A percentile compares a stretch with the other conserved stretches of the same genome.
Conservation (phyloP, 2,797 vertebrate genomes). For the Enteromius fasciolatus region DNA sequence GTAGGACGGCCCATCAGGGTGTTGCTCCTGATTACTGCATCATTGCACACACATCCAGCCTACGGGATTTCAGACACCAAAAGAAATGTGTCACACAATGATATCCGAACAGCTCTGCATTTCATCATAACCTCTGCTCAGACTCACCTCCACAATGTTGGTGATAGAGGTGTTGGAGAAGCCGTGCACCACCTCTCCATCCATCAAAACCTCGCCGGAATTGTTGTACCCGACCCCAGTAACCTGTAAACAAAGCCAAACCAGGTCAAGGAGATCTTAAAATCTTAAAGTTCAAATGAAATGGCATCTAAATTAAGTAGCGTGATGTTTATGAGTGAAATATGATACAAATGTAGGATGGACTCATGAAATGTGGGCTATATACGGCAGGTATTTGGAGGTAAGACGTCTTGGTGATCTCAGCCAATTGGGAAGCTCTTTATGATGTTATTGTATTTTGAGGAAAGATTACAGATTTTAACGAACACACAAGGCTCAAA, state of each 20-base stretch:
- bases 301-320: background rate
- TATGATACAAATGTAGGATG: background rate
- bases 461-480: background rate
- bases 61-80: slow-evolving; percentile 44
- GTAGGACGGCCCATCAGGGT: slow-evolving; percentile 93
- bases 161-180: slow-evolving; percentile 88
- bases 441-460: background rate
- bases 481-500: background rate
- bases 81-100: background rate
- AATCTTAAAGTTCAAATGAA: background rate
- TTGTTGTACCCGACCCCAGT: slow-evolving; percentile 95
- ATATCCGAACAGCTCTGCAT: background rate
- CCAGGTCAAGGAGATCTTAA: background rate
- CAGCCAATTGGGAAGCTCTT: background rate
- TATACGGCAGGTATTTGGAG: background rate
- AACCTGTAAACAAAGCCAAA: slow-evolving; percentile 77
- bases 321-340: background rate
- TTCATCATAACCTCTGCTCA: background rate
- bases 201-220: slow-evolving; percentile 87
- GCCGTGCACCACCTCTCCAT: slow-evolving; percentile 90
- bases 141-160: slow-evolving; percentile 90
- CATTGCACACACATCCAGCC: slow-evolving; percentile 94
- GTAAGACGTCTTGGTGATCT: background rate
- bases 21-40: slow-evolving; percentile 90
- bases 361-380: background rate